Conservation (phyloP, 2,113 vertebrate species). For the Perca flavescens region DNA sequence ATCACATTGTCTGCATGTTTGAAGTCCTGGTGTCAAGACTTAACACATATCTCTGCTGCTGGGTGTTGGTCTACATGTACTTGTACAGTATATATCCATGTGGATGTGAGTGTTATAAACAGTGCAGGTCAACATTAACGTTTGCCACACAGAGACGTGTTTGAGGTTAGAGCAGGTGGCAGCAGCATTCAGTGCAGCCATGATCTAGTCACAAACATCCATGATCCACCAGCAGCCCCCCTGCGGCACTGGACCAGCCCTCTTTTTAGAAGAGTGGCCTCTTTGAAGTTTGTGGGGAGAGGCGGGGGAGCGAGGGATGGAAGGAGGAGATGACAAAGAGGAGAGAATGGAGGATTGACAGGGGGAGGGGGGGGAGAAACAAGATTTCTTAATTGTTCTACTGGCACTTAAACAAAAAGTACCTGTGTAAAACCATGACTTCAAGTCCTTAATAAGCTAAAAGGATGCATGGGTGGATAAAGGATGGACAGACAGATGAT, state of each 20-base stretch:
- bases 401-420: not conserved
- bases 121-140: not conserved
- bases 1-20: not conserved
- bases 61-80: not conserved
- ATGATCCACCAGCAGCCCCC: conserved; percentile 22
- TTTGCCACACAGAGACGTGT: not conserved
- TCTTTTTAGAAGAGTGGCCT: conserved; percentile 62
- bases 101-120: not conserved
- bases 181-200: conserved; percentile 18
- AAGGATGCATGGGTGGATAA: not conserved
- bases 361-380: conserved; percentile 2
- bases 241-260: conserved; percentile 21
- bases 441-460: not conserved
- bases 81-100: not conserved
- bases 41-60: not conserved
- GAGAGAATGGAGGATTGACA: not conserved
- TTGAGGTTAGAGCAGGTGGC: not conserved
- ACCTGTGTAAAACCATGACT: not conserved
- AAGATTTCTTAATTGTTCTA: conserved; percentile 15
- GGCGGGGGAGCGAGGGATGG: conserved; percentile 16
- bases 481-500: not conserved
- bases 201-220: conserved; percentile 28
- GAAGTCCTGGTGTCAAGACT: conserved; percentile 4
- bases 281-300: conserved; percentile 62
- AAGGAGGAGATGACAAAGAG: conserved; percentile 9